Conservation (phyloP, 2,113 vertebrate species). For the Theristicus caerulescens region DNA sequence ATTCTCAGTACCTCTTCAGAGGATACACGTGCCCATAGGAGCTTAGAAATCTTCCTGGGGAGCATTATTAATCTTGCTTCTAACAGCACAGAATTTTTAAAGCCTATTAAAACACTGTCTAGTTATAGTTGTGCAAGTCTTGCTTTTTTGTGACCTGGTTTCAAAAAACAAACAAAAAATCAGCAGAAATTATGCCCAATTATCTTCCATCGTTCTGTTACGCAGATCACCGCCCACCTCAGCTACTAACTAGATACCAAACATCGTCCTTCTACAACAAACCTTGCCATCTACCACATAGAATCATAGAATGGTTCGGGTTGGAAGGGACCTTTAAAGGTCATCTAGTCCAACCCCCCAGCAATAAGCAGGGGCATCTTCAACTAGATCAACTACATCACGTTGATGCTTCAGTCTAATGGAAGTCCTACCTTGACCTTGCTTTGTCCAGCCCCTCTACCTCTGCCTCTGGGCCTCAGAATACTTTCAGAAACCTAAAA, state of each 20-base stretch:
- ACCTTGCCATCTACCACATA: neutral
- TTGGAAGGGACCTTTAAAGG: neutral
- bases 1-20: conserved; percentile 19
- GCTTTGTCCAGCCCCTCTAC: neutral
- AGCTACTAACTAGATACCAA: neutral
- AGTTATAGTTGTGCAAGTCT: neutral
- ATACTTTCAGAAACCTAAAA: conserved; percentile 12
- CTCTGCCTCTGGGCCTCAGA: neutral
- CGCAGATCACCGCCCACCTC: neutral
- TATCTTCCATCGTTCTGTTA: neutral
- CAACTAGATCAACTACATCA: neutral
- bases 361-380: neutral
- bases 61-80: neutral
- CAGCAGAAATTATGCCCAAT: neutral
- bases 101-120: neutral
- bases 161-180: conserved; percentile 17
- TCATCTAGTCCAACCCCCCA: neutral
- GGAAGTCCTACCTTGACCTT: conserved; percentile 13
- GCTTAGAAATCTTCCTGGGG: conserved; percentile 6
- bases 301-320: neutral
- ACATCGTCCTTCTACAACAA: conserved; percentile 1
- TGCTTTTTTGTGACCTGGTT: neutral
- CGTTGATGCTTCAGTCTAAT: neutral
- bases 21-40: neutral
- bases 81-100: conserved; percentile 2